phyloP scores from a whole-genome alignment of 2,888 invertebrate genomes.

The Halictus ligatus region DNA sequence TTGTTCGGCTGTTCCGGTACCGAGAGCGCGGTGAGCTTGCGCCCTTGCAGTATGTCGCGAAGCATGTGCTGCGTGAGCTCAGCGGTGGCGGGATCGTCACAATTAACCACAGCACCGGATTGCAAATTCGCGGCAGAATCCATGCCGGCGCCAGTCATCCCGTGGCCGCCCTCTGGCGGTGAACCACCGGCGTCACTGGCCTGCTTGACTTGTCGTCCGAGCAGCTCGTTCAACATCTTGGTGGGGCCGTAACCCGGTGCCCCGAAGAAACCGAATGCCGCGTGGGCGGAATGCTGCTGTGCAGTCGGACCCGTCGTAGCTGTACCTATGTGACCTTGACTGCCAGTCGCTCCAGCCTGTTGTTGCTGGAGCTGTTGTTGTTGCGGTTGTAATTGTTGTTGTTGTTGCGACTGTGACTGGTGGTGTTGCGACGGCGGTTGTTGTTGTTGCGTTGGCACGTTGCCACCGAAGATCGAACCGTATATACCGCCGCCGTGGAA shows the following conservation, averaged over 20 bases:
- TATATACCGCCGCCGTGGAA: slow-evolving; percentile 94
- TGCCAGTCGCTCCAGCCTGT: slow-evolving; percentile 81
- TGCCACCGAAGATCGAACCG: slow-evolving; percentile 93
- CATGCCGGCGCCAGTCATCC: slow-evolving; percentile 84
- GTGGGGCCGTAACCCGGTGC: slow-evolving; percentile 94
- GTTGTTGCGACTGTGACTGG: slow-evolving; percentile 72
- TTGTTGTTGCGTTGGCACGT: slow-evolving; percentile 82
- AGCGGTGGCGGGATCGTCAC: slow-evolving; percentile 85
- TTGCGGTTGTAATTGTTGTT: slow-evolving; percentile 62
- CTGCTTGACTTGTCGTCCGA: slow-evolving; percentile 92
- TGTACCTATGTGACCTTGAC: slow-evolving; percentile 84
- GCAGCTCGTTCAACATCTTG: slow-evolving; percentile 96
- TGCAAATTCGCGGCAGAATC: slow-evolving; percentile 83
- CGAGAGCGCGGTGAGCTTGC: slow-evolving; percentile 92
- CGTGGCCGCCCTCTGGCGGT: slow-evolving; percentile 85
- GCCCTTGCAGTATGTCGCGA: slow-evolving; percentile 95
- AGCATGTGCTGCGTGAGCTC: slow-evolving; percentile 93
- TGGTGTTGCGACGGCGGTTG: slow-evolving; percentile 68
- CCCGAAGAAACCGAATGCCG: slow-evolving; percentile 91
- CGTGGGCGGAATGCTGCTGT: slow-evolving; percentile 87
- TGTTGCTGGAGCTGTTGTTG: slow-evolving; percentile 80
- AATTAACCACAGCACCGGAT: slow-evolving; percentile 86
- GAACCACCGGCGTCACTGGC: slow-evolving; percentile 87
- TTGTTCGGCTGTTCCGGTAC: slow-evolving; percentile 89
- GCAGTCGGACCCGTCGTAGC: slow-evolving; percentile 84